Conservation (phyloP, 2,113 vertebrate species). For the Neodontobutis hainanensis region DNA sequence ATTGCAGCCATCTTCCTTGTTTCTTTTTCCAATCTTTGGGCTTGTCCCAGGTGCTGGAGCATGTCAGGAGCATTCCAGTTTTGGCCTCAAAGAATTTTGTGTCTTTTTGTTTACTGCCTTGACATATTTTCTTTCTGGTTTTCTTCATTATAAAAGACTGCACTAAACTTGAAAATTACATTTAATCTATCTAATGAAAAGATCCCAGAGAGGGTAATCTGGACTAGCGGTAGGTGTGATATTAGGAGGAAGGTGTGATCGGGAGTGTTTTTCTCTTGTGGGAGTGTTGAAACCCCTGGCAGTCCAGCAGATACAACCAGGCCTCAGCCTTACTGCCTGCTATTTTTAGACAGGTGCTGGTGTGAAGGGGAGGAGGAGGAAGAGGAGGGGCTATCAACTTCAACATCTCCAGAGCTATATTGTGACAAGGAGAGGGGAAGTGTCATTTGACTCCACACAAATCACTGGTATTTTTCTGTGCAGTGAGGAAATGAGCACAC, state of each 20-base stretch:
- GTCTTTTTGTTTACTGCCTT: too few relatives aligned
- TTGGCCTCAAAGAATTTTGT: too few relatives aligned
- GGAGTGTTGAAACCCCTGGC: conserved; percentile 66
- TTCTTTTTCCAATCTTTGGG: too few relatives aligned
- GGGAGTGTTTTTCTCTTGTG: conserved; percentile 42
- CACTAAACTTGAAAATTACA: too few relatives aligned
- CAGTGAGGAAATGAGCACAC: conserved; percentile 21
- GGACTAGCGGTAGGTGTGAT: conserved; percentile 32
- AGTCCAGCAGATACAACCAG: conserved; percentile 65
- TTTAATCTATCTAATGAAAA: too few relatives aligned
- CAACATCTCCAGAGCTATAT: conserved; percentile 72
- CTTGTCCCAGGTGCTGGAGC: too few relatives aligned
- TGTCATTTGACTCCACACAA: conserved; percentile 66
- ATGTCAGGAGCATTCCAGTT: too few relatives aligned
- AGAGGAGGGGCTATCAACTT: conserved; percentile 69
- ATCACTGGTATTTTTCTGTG: conserved; percentile 54
- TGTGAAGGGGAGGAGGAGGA: conserved; percentile 56
- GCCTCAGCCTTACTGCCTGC: conserved; percentile 62
- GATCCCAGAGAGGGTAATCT: neutral
- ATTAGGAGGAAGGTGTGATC: conserved; percentile 35
- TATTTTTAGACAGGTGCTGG: conserved; percentile 81
- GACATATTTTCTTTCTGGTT: too few relatives aligned
- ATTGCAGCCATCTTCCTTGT: too few relatives aligned
- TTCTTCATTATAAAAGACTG: too few relatives aligned
- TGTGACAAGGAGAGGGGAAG: conserved; percentile 72